Evolutionary conservation across 2,797 vertebrate genomes (phyloP).

Genomic region (Erethizon dorsatum): DNA sequence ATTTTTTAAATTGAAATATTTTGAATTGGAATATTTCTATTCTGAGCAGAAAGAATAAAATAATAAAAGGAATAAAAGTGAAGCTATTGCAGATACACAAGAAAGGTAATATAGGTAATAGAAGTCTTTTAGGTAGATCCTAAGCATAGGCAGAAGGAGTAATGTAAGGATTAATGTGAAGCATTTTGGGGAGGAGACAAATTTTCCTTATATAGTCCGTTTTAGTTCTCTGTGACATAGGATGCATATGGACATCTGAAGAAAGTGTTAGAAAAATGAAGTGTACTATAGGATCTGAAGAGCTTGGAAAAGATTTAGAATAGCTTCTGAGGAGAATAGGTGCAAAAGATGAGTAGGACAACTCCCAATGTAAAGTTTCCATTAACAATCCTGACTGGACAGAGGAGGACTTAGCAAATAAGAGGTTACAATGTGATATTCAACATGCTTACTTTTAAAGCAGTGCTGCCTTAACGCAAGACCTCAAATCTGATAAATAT

Average conservation of each 20-base stretch:
- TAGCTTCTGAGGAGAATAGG: neutral
- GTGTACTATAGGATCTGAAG: neutral
- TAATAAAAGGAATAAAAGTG: neutral
- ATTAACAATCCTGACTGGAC: neutral
- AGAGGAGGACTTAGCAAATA: neutral
- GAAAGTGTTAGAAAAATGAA: neutral
- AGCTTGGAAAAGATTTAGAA: neutral
- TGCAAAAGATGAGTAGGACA: neutral
- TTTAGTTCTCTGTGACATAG: neutral
- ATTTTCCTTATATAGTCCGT: neutral
- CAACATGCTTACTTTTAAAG: neutral
- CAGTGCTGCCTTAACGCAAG: neutral
- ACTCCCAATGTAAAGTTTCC: neutral
- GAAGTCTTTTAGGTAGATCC: neutral
- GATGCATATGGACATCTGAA: neutral
- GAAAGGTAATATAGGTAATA: neutral
- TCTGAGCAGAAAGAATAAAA: neutral
- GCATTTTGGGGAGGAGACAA: neutral
- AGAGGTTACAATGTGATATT: neutral
- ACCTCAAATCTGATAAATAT: neutral
- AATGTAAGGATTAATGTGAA: neutral
- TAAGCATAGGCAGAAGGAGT: neutral
- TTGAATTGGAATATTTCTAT: neutral
- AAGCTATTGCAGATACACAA: neutral
- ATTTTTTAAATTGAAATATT: neutral